Percentiles rank a stretch among this genome's conserved stretches.
These are phyloP conservation scores for Eurytoma adleriae DNA, from an alignment of 2,888 invertebrate genomes.

Conservation along the genomic window DNA sequence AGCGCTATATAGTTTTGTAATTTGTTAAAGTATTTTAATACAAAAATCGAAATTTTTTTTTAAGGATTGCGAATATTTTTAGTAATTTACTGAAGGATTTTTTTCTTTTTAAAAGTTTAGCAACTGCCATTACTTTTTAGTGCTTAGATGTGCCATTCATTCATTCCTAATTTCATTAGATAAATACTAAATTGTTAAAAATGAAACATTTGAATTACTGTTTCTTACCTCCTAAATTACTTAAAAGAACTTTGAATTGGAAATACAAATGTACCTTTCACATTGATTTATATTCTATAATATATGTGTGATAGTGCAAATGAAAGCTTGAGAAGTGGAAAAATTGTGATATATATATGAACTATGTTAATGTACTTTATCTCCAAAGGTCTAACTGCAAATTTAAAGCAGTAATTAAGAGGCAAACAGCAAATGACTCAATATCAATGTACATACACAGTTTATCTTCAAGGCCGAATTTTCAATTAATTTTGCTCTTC, in stretches of 20 bases:
- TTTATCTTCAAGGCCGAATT: constrained; percentile 35
- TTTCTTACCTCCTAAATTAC: constrained; percentile 12
- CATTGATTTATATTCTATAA: constrained; percentile 42
- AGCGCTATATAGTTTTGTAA: constrained; percentile 29
- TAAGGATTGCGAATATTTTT: constrained; percentile 12
- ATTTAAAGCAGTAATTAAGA: constrained; percentile 50
- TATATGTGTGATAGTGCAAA: constrained; percentile 54
- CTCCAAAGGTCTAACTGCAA: constrained; percentile 60
- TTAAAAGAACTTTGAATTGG: constrained; percentile 33
- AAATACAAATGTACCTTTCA: constrained; percentile 33
- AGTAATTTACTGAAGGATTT: constrained; percentile 9
- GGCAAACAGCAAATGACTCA: constrained; percentile 51
- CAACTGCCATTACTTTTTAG: constrained; percentile 47
- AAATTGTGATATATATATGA: constrained; percentile 59
- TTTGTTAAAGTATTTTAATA: constrained; percentile 31
- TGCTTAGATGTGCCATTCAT: constrained; percentile 44
- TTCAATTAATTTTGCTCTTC: constrained; percentile 52
- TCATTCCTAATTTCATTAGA: constrained; percentile 33
- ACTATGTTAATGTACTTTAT: constrained; percentile 60
- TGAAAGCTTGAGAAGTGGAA: constrained; percentile 56
- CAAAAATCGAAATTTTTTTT: constrained; percentile 11
- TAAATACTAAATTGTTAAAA: constrained; percentile 31
- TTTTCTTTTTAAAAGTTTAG: background rate
- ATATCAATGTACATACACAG: constrained; percentile 48
- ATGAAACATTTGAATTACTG: background rate